A percentile compares a stretch with the other conserved stretches of the same genome.
Conservation (phyloP, 2,797 vertebrate species). For the Sarcophilus harrisii region DNA sequence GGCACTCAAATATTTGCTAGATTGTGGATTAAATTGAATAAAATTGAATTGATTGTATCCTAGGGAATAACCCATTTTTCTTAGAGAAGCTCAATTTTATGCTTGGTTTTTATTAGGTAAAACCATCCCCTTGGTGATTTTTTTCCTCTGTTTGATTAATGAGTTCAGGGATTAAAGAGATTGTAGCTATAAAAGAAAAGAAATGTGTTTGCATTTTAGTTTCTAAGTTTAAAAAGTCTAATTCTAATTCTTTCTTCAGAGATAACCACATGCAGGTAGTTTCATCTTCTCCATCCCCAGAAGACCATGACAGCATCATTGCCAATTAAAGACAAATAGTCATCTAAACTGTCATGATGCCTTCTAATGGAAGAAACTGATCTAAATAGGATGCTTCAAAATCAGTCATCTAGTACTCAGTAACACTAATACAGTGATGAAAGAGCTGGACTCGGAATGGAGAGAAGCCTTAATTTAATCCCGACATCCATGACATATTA, state of each 20-base stretch:
- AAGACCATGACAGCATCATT: neutral
- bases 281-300: neutral
- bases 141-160: conserved; percentile 22
- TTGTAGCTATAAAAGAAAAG: conserved; percentile 17
- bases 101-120: conserved; percentile 40
- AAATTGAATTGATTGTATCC: neutral
- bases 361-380: neutral
- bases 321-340: neutral
- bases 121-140: conserved; percentile 26
- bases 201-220: conserved; percentile 1
- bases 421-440: neutral
- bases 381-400: neutral
- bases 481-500: neutral
- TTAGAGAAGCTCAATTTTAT: neutral
- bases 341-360: neutral
- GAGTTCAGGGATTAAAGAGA: conserved; percentile 33
- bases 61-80: neutral
- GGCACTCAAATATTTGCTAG: neutral
- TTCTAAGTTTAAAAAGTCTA: conserved; percentile 3
- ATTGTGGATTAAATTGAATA: neutral
- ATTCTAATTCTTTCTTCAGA: neutral
- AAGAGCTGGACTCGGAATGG: neutral
- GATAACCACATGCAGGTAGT: neutral
- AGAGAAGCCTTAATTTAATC: neutral
- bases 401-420: neutral